Conservation (phyloP, 2,113 vertebrate genomes). For the Sitta europaea region DNA sequence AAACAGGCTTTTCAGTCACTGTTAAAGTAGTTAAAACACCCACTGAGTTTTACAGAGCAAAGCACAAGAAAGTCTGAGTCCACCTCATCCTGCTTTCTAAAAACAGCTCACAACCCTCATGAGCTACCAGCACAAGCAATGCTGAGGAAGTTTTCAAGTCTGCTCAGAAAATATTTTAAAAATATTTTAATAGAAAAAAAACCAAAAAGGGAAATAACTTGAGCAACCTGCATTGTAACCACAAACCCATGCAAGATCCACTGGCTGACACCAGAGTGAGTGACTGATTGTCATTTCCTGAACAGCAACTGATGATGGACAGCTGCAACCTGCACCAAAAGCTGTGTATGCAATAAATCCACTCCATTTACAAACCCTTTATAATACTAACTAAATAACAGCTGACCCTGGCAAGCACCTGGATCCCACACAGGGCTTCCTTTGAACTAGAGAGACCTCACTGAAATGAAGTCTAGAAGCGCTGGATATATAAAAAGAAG, state of each 20-base stretch:
- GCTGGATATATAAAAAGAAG: not conserved
- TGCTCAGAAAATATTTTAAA: not conserved
- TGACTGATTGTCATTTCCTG: not conserved
- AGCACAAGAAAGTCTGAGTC: not conserved
- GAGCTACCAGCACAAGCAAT: not conserved
- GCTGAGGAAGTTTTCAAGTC: not conserved
- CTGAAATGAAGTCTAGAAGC: accelerated
- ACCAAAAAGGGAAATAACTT: not conserved
- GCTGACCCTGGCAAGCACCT: not conserved
- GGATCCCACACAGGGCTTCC: not conserved
- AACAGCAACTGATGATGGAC: not conserved
- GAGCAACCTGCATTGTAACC: not conserved
- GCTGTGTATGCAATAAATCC: accelerated
- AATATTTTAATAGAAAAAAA: not conserved
- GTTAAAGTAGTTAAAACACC: not conserved
- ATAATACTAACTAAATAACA: not conserved
- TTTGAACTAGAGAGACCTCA: not conserved
- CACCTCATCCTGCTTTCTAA: not conserved
- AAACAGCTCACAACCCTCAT: not conserved
- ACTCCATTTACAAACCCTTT: not conserved
- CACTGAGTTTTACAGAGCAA: not conserved
- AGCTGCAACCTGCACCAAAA: not conserved
- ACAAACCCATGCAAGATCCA: not conserved
- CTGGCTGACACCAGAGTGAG: not conserved
- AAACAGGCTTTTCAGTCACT: not conserved